Conservation (phyloP, 2,797 vertebrate genomes). For the Ispidina lecontei region DNA sequence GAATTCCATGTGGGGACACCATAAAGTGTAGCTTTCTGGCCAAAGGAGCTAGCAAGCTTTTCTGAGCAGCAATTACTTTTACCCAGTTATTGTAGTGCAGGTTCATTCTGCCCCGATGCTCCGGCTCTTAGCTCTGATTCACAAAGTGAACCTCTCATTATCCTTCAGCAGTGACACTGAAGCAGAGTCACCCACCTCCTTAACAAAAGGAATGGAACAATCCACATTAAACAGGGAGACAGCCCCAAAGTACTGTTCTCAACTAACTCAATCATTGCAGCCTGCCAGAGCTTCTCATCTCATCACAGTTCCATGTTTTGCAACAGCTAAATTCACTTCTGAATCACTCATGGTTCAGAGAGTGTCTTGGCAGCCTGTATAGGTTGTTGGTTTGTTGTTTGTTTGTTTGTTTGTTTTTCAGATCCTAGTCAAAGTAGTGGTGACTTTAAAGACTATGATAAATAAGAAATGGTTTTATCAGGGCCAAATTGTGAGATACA, state of each 20-base stretch:
- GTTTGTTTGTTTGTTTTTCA: neutral
- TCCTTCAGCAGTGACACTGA: neutral
- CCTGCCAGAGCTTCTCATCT: constrained; percentile 7
- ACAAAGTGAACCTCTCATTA: neutral
- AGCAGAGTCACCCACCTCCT: neutral
- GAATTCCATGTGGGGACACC: neutral
- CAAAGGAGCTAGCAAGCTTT: neutral
- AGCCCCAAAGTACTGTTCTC: neutral
- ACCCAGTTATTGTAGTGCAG: neutral
- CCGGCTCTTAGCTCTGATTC: neutral
- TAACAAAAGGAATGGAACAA: neutral
- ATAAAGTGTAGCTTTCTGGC: neutral
- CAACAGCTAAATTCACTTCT: constrained; percentile 4
- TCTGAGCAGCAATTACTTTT: neutral
- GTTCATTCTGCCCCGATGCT: neutral
- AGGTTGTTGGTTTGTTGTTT: neutral
- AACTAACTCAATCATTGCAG: neutral
- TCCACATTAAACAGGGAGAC: neutral
- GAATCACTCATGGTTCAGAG: neutral
- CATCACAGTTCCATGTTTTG: neutral
- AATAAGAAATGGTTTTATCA: neutral
- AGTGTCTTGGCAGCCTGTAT: neutral
- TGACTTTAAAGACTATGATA: neutral
- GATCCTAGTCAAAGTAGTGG: neutral
- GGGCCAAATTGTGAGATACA: neutral